Percentiles rank a stretch among this genome's conserved stretches.
These are phyloP conservation scores for Chironomus striatipennis DNA, from an alignment of 1,140 invertebrate genomes.

Conservation along the genomic window DNA sequence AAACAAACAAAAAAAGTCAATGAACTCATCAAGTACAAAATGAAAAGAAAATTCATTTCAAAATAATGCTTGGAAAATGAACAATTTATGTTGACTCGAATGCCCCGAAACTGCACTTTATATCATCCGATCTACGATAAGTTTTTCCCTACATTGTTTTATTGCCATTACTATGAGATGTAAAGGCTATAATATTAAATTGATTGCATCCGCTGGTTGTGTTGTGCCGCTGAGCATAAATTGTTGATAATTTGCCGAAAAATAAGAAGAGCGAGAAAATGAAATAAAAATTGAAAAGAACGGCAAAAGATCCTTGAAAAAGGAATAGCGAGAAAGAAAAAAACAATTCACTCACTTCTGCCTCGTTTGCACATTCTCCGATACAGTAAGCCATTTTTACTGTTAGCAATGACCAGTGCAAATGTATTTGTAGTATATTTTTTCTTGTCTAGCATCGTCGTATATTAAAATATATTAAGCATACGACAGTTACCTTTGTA, in stretches of 20 bases:
- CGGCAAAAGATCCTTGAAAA: background rate
- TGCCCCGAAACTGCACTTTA: no score
- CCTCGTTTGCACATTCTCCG: background rate
- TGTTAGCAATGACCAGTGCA: slow-evolving; percentile 1
- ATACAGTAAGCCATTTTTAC: slow-evolving; percentile 15
- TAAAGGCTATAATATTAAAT: background rate
- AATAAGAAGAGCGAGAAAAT: slow-evolving; percentile 12
- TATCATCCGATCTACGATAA: no score
- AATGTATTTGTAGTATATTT: background rate
- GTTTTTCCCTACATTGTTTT: no score
- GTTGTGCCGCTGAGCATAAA: no score
- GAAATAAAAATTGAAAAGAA: background rate
- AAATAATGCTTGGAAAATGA: no score
- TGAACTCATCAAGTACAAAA: no score
- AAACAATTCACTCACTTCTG: background rate
- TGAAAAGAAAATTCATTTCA: no score
- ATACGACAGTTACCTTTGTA: slow-evolving; percentile 20
- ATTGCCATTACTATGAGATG: no score
- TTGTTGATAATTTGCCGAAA: background rate
- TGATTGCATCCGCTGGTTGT: background rate
- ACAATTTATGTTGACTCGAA: no score
- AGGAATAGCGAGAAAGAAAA: background rate
- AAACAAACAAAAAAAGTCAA: no score
- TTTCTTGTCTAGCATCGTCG: slow-evolving; percentile 17
- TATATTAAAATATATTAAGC: slow-evolving; percentile 4